Evolutionary conservation across 2,113 vertebrate genomes (phyloP), one percentile per base, ranked within the genome.

Genomic region (Python bivittatus): DNA sequence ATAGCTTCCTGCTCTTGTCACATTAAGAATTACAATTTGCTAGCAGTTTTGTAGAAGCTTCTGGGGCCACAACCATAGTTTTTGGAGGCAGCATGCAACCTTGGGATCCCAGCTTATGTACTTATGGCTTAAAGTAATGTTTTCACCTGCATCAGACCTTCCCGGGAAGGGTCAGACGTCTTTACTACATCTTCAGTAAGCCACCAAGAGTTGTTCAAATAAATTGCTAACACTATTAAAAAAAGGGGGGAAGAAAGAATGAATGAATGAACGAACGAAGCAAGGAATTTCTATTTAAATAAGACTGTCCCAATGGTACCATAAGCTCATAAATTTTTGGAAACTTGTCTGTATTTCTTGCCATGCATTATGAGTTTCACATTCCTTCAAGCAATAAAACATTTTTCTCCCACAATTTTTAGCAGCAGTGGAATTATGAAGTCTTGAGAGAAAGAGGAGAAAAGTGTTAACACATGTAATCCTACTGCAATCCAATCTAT

Each of bases 181-280:
- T 97, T 98, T 25, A 99, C 90, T 1, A 98, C 85, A 22, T 99
- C 98, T 90, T 98, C 98, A 29, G 98, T 88, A 58, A 95, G 54
- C 98, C 99, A 99, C 98, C 98, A 99, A 58, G 92, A 94, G 25
- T 90, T 96, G 83, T 97, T 97, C 91, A 99, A 61, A 95, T 98
- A 98, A 44, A 99, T 87, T 7, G 98, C 98, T 93, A 98, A 87
- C 94, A 98, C 99, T 99, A 90, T 58, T 86, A 91, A 87, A 94
- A 79, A 42, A 88, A 93, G 92, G 84, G 53, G n/a, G n/a, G n/a
- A 27, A 23, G 20, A 38, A 79, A 79, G 68, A 48, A 44, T 44
- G 44, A 44, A 44, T 44, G n/a, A 3, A 68, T 22, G 6, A 79
- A 79, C 22, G 84, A 87, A 42, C 57, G 11, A 92, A 17, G 93